Percentiles rank a stretch among this genome's conserved stretches.
Conservation (phyloP, 1,140 invertebrate genomes). For the Centruroides sculpturatus region DNA sequence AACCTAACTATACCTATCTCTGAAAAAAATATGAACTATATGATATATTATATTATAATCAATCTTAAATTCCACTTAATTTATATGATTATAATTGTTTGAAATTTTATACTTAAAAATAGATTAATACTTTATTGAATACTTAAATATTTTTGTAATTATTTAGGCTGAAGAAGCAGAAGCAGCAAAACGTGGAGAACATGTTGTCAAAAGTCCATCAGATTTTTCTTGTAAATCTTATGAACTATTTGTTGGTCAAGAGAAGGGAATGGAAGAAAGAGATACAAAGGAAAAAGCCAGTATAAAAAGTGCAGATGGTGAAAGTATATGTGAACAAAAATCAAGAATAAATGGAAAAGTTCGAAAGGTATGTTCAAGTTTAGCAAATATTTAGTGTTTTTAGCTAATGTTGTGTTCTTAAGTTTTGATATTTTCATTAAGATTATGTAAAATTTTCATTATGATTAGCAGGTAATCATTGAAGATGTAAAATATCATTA, state of each 20-base stretch:
- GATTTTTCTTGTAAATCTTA: conserved; percentile 78
- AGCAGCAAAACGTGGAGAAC: conserved; percentile 22
- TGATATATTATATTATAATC: too few species aligned
- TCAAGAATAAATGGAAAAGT: conserved; percentile 34
- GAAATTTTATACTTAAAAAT: too few species aligned
- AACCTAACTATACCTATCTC: too few species aligned
- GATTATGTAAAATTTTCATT: too few species aligned
- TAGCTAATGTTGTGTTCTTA: background rate
- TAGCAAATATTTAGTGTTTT: background rate
- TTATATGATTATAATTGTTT: too few species aligned
- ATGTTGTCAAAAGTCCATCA: conserved; percentile 65
- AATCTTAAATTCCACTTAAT: too few species aligned
- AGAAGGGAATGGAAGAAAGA: conserved; percentile 63
- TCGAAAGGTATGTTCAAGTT: conserved; percentile 57
- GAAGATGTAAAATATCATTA: too few species aligned
- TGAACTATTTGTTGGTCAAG: conserved; percentile 72
- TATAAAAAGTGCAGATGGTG: conserved; percentile 64
- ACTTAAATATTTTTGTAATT: too few species aligned
- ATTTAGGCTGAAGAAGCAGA: conserved; percentile 26
- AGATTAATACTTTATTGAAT: too few species aligned
- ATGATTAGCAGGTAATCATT: too few species aligned
- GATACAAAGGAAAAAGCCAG: conserved; percentile 81
- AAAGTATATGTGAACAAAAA: conserved; percentile 26
- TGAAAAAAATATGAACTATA: too few species aligned
- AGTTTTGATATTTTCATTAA: too few species aligned